Conservation (phyloP, 2,113 vertebrate genomes). For the Thunnus maccoyii region DNA sequence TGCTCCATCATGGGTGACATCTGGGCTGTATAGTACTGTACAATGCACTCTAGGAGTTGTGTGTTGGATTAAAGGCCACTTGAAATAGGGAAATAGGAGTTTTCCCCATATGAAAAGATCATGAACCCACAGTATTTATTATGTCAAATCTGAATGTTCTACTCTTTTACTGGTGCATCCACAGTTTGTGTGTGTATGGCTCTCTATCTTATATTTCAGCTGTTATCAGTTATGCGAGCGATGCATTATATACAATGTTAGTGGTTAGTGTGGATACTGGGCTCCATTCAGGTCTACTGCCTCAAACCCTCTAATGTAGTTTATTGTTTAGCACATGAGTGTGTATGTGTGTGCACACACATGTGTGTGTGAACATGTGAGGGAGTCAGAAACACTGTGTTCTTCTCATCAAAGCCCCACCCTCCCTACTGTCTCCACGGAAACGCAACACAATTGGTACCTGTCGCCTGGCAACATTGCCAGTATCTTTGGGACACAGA, state of each 20-base stretch:
- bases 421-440: conserved; percentile 76
- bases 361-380: conserved; percentile 20
- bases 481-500: conserved; percentile 79
- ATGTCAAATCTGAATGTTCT: background rate
- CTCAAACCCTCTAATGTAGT: conserved; percentile 20
- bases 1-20: background rate
- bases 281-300: conserved; percentile 9
- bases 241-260: background rate
- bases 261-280: background rate
- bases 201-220: background rate
- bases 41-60: background rate
- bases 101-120: too few relatives aligned
- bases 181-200: background rate
- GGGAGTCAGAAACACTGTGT: conserved; percentile 74
- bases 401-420: conserved; percentile 80
- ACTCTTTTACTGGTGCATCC: background rate
- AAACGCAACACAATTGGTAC: conserved; percentile 84
- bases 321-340: conserved; percentile 8
- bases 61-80: background rate
- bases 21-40: background rate
- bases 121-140: background rate
- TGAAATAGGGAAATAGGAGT: background rate
- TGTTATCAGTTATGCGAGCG: conserved; percentile 18
- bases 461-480: conserved; percentile 85
- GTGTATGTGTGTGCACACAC: background rate